Evolutionary conservation across 1,140 invertebrate species (phyloP).

Genomic region (Apis mellifera): DNA sequence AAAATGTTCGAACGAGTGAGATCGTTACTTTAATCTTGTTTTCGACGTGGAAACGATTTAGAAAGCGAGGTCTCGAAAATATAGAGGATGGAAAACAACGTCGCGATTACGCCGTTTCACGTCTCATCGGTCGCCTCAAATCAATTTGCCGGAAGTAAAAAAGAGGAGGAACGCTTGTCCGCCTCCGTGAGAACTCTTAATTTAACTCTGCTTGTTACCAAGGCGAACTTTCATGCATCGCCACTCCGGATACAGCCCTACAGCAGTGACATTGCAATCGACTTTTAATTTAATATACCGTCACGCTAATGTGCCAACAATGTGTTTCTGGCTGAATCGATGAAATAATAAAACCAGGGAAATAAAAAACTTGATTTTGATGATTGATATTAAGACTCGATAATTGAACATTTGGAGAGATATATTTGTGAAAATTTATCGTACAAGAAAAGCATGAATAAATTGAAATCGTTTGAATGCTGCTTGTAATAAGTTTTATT

Average conservation of each 20-base stretch:
- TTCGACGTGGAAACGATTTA: not conserved
- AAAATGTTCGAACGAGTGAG: too few relatives aligned
- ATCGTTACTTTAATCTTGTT: not conserved
- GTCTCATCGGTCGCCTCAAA: not conserved
- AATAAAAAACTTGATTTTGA: too few relatives aligned
- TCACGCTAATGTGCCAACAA: not conserved
- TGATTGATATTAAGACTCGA: too few relatives aligned
- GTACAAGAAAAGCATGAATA: too few relatives aligned
- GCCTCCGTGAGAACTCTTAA: slow-evolving; percentile 11
- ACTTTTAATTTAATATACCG: not conserved
- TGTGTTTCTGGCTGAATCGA: not conserved
- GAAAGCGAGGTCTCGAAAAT: not conserved
- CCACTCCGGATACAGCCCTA: too few relatives aligned
- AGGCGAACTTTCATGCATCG: not conserved
- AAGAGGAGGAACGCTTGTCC: not conserved
- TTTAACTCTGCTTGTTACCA: not conserved
- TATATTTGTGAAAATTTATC: too few relatives aligned
- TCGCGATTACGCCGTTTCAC: not conserved
- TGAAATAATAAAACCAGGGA: not conserved
- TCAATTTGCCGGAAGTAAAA: not conserved
- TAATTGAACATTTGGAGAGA: too few relatives aligned
- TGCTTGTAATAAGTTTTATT: too few relatives aligned
- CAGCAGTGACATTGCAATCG: not conserved
- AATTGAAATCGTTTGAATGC: too few relatives aligned
- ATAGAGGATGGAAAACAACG: not conserved